A percentile compares a stretch with the other conserved stretches of the same genome.
Conservation (phyloP, 2,113 vertebrate species). For the Tricholaema leucomelas region DNA sequence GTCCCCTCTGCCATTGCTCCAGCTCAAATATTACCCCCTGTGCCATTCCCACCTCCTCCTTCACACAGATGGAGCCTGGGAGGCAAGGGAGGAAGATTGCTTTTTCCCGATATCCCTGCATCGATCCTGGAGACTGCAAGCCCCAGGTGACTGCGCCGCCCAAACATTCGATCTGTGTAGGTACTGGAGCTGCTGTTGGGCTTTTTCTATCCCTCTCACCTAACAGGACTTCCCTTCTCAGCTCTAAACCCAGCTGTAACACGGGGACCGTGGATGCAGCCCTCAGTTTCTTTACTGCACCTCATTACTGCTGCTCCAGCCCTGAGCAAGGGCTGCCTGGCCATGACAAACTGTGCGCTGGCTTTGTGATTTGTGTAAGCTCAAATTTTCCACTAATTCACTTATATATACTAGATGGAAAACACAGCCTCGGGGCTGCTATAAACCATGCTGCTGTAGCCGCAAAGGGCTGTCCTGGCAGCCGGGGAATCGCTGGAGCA, state of each 20-base stretch:
- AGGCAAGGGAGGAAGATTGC: background rate
- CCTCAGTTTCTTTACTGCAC: background rate
- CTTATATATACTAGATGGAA: constrained; percentile 35
- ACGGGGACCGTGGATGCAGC: background rate
- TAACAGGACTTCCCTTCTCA: background rate
- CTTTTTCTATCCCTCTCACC: background rate
- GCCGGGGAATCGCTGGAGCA: constrained; percentile 21
- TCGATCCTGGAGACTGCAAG: background rate
- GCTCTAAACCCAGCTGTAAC: background rate
- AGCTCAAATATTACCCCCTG: background rate
- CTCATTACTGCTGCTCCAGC: background rate
- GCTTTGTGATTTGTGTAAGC: constrained; percentile 45
- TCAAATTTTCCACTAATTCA: constrained; percentile 62
- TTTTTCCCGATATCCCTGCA: background rate
- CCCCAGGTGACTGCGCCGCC: background rate
- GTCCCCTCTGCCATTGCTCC: background rate
- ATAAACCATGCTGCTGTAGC: constrained; percentile 42
- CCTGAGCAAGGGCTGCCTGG: background rate
- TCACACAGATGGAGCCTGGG: background rate
- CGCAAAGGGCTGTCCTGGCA: background rate
- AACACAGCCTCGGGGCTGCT: constrained; percentile 55
- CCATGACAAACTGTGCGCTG: background rate
- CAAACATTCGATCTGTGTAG: background rate
- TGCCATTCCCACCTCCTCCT: background rate
- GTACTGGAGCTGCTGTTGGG: background rate